A percentile compares a stretch with the other conserved stretches of the same genome.
phyloP scores from a whole-genome alignment of 92 coral and sea anemone genomes.

The Meandrina meandrites region DNA sequence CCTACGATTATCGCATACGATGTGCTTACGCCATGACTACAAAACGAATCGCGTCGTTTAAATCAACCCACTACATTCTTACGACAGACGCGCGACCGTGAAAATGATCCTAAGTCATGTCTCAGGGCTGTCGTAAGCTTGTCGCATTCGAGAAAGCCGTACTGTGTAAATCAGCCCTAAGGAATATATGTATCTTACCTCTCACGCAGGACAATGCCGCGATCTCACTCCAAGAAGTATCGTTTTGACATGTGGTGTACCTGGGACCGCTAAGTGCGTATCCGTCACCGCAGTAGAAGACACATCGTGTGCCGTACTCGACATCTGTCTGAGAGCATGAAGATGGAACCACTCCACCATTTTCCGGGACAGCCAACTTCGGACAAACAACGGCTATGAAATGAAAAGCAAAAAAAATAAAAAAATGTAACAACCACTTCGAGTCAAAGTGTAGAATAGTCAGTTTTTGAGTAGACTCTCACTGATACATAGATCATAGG shows the following conservation, averaged over 20 bases:
- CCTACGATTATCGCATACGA: too few relatives aligned
- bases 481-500: too few relatives aligned
- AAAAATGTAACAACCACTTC: neutral
- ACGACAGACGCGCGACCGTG: too few relatives aligned
- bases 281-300: constrained; percentile 85
- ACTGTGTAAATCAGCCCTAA: too few relatives aligned
- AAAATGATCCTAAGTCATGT: too few relatives aligned
- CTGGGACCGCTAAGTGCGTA: constrained; percentile 92
- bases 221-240: constrained; percentile 79
- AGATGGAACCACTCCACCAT: constrained; percentile 86
- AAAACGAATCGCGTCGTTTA: too few relatives aligned
- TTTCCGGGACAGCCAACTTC: constrained; percentile 51
- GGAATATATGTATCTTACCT: constrained; percentile 49
- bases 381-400: constrained; percentile 84
- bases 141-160: too few relatives aligned
- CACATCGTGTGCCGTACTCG: constrained; percentile 94
- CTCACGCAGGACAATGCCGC: constrained; percentile 79
- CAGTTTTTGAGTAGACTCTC: neutral
- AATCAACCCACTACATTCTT: too few relatives aligned
- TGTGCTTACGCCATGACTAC: too few relatives aligned
- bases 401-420: neutral
- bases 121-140: too few relatives aligned
- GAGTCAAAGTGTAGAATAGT: neutral
- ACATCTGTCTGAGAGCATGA: constrained; percentile 79
- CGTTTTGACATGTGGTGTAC: constrained; percentile 85